Base-by-base conservation (phyloP, 2,888 invertebrate species). In the Cheiracanthium punctorium region DNA sequence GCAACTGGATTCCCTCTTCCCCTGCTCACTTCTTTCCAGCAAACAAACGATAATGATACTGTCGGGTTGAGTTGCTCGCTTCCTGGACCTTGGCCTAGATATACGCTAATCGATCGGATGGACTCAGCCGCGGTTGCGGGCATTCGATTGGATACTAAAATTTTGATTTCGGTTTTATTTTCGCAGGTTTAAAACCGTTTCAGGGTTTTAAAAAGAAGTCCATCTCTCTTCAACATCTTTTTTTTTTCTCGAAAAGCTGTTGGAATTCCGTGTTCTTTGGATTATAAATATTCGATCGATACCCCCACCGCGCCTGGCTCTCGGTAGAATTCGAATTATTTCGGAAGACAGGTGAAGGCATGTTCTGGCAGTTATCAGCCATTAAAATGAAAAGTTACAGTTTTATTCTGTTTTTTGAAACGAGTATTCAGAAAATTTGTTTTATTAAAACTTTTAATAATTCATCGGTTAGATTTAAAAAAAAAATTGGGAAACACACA, bases 61-160 rank as follows among this genome's bases (percentile, higher is more conserved):
- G 77, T 65, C 70, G 67, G 29, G 84, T 84, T 84, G 84, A 84
- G 84, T 79, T 84, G 84, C 69, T 52, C 33, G 37, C 69, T 74
- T 79, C 84, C 84, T 84, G 84, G 79, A 84, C 84, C 84, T 84
- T 84, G 84, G 84, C 84, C 84, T 70, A 84, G 74, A 84, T 84
- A 52, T 79, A 65, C 41, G 79, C 30, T 73, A 79, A 84, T 84
- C 84, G 79, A 84, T 84, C 52, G 41, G 41, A 41, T n/a, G 69
- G 79, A 33, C 64, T 72, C 72, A 73, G 82, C 77, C 73, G 72
- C 43, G 70, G 58, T 29, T 32, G 32, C 29, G 41, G 52, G 70
- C 65, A 48, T 52, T 48, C 52, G 69, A 75, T 77, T 84, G 82
- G 67, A 14, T 32, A 72, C 84, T 48, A 73, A 24, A 37, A 52